Conservation (phyloP, 2,797 vertebrate genomes). For the Eremophila alpestris region DNA sequence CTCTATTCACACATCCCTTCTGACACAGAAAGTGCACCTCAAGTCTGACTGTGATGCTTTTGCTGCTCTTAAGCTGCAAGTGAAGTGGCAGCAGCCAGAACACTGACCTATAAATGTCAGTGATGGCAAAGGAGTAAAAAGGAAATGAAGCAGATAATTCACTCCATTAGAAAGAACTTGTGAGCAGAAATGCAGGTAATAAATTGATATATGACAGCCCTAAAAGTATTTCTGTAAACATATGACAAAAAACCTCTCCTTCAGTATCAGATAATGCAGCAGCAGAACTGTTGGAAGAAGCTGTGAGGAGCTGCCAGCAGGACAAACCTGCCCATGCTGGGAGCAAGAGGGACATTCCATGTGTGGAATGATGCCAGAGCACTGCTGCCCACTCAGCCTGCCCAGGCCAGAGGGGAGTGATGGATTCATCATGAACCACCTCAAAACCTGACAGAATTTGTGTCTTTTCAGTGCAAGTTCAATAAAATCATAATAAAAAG, state of each 20-base stretch:
- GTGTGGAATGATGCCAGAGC: background rate
- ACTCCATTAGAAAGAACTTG: background rate
- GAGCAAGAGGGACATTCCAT: background rate
- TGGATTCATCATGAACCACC: background rate
- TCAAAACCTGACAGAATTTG: background rate
- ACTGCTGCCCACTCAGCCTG: background rate
- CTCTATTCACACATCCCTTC: background rate
- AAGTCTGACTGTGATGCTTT: background rate
- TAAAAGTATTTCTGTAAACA: background rate
- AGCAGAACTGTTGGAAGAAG: background rate
- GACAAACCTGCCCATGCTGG: background rate
- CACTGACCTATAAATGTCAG: conserved; percentile 13
- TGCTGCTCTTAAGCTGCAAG: background rate
- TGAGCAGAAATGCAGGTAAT: background rate
- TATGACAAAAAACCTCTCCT: background rate
- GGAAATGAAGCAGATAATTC: background rate
- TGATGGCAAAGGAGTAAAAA: background rate
- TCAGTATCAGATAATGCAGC: background rate
- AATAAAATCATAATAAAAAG: background rate
- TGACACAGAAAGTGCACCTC: background rate
- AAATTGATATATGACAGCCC: background rate
- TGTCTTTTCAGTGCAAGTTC: background rate
- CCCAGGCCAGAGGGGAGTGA: background rate
- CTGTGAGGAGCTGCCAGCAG: background rate
- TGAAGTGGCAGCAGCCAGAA: conserved; percentile 9